phyloP scores from a whole-genome alignment of 1,140 invertebrate genomes.

The Aethina tumida region DNA sequence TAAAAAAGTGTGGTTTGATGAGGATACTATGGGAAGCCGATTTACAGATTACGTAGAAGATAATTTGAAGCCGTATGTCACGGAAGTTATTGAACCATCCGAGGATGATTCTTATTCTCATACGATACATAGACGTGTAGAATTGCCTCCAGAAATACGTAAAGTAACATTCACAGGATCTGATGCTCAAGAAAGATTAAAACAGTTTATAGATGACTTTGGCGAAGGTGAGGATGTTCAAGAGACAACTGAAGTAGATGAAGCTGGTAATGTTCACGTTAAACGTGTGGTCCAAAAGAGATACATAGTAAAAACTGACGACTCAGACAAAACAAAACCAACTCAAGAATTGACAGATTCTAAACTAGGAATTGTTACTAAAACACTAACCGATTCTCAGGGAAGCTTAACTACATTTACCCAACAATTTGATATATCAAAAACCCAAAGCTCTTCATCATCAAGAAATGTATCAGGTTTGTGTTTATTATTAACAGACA shows the following conservation, averaged over 20 bases:
- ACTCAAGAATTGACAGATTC: no score
- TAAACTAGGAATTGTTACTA: no score
- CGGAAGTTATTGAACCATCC: slow-evolving; percentile 39
- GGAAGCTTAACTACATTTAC: slow-evolving; percentile 12
- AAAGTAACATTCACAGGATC: slow-evolving; percentile 45
- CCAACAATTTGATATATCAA: slow-evolving; percentile 13
- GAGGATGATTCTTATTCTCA: slow-evolving; percentile 35
- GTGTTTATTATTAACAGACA: no score
- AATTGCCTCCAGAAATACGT: slow-evolving; percentile 41
- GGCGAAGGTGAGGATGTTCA: slow-evolving; percentile 40
- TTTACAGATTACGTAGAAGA: slow-evolving; percentile 30
- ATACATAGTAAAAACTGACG: slow-evolving; percentile 34
- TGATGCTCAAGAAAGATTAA: slow-evolving; percentile 40
- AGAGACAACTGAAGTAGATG: slow-evolving; percentile 40
- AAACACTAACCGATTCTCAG: slow-evolving; percentile 10
- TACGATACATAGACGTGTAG: slow-evolving; percentile 38
- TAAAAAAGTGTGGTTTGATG: slow-evolving; percentile 36
- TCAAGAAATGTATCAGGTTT: slow-evolving; percentile 20
- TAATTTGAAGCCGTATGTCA: slow-evolving; percentile 35
- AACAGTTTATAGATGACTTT: slow-evolving; percentile 42
- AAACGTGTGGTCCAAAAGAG: slow-evolving; percentile 41
- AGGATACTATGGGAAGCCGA: slow-evolving; percentile 21
- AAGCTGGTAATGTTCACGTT: slow-evolving; percentile 42
- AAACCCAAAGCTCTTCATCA: slow-evolving; percentile 13
- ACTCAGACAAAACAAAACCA: slow-evolving; percentile 5